Conservation (phyloP, 2,113 vertebrate genomes). For the Upupa epops region DNA sequence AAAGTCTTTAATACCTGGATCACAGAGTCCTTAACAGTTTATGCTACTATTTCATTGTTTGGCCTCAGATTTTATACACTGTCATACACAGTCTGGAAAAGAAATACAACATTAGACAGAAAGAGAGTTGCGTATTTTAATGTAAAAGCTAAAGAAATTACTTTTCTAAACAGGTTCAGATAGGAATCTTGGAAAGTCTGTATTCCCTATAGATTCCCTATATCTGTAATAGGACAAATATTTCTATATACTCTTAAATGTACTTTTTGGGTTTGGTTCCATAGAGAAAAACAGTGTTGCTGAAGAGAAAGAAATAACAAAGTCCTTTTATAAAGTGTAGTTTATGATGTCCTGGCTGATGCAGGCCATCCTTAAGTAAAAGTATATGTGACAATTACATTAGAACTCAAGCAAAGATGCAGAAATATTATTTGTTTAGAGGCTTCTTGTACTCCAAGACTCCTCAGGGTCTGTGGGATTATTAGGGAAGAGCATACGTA, state of each 20-base stretch:
- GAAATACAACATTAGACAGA: neutral
- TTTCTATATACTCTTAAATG: neutral
- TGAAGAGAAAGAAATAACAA: neutral
- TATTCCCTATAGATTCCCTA: accelerated
- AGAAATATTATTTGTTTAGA: neutral
- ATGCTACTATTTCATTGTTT: neutral
- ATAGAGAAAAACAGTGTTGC: neutral
- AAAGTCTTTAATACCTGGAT: neutral
- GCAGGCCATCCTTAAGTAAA: neutral
- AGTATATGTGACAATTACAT: neutral
- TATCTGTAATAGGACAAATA: neutral
- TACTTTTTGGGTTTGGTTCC: neutral
- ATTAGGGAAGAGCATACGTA: neutral
- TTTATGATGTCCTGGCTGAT: neutral
- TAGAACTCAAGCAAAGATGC: neutral
- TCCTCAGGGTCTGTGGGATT: neutral
- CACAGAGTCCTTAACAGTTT: neutral
- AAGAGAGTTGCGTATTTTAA: neutral
- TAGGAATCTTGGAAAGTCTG: neutral
- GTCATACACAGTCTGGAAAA: neutral
- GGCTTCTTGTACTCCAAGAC: neutral
- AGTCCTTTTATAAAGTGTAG: neutral
- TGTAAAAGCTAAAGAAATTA: neutral
- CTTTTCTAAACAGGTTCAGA: neutral
- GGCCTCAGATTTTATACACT: neutral